These are phyloP conservation scores for Stenchaetothrips biformis DNA, from an alignment of 2,888 invertebrate genomes.

Conservation along the genomic window DNA sequence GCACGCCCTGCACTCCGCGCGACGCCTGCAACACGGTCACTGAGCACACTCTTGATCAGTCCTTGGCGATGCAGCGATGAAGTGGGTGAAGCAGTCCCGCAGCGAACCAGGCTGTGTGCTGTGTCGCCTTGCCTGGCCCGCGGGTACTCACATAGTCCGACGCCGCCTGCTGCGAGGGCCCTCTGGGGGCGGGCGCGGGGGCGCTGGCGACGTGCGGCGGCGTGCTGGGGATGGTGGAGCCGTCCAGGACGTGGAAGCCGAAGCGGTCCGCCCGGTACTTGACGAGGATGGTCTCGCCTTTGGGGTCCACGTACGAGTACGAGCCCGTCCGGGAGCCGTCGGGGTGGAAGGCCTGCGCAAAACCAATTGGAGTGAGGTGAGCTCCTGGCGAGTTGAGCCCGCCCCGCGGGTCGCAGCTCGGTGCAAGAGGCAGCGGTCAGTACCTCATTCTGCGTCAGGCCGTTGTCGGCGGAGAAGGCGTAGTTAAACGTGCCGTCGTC, in stretches of 20 bases:
- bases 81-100: background rate
- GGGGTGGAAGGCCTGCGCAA: slow-evolving; percentile 48
- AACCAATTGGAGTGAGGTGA: background rate
- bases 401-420: background rate
- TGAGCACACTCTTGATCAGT: slow-evolving; percentile 21
- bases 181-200: slow-evolving; percentile 27
- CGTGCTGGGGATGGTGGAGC: slow-evolving; percentile 47
- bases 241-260: slow-evolving; percentile 50
- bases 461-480: slow-evolving; percentile 64
- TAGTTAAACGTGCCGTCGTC: slow-evolving; percentile 64
- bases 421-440: slow-evolving; percentile 39
- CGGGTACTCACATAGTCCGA: background rate
- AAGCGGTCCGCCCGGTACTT: slow-evolving; percentile 50
- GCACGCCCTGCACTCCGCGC: background rate
- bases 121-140: background rate
- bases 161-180: background rate
- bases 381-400: background rate
- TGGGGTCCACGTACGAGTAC: slow-evolving; percentile 62
- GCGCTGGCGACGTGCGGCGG: slow-evolving; percentile 36
- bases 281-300: slow-evolving; percentile 59
- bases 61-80: background rate
- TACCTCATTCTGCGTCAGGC: slow-evolving; percentile 61
- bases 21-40: slow-evolving; percentile 1
- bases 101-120: background rate
- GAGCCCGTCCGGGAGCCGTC: slow-evolving; percentile 62